A percentile compares a stretch with the other conserved stretches of the same genome.
Conservation (phyloP, 2,888 invertebrate species). For the Drosophila conformis region DNA sequence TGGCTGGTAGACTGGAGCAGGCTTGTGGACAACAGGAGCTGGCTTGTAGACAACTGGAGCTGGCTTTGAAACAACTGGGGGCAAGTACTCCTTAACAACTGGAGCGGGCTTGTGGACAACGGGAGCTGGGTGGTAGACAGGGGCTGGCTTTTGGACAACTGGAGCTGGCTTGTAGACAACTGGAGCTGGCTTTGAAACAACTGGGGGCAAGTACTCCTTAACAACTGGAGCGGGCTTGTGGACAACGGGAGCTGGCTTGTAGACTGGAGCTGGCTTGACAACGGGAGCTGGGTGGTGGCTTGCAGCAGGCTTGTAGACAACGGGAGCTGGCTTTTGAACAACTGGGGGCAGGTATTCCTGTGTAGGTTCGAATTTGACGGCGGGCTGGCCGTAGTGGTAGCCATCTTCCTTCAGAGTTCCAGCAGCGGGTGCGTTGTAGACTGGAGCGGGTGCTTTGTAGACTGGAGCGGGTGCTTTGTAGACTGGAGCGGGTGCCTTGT, state of each 20-base stretch:
- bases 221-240: neutral
- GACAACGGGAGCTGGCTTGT: constrained; percentile 14
- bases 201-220: constrained; percentile 7
- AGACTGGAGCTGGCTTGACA: constrained; percentile 24
- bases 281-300: constrained; percentile 10
- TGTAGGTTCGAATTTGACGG: constrained; percentile 42
- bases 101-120: constrained; percentile 18
- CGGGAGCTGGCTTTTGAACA: constrained; percentile 13
- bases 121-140: constrained; percentile 21
- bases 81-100: constrained; percentile 39
- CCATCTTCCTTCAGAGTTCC: constrained; percentile 69
- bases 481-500: constrained; percentile 31
- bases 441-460: constrained; percentile 22
- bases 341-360: constrained; percentile 49
- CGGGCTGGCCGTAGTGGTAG: constrained; percentile 60
- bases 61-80: constrained; percentile 30
- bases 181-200: constrained; percentile 22
- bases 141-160: constrained; percentile 4
- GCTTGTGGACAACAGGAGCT: neutral
- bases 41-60: constrained; percentile 16
- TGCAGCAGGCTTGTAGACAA: constrained; percentile 1
- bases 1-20: constrained; percentile 21
- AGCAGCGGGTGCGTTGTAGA: constrained; percentile 33
- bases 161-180: constrained; percentile 23
- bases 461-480: constrained; percentile 4